Percentiles rank a stretch among this genome's conserved stretches.
Evolutionary conservation across 53 echinoderm and acorn worm species (phyloP).

Genomic region (Henricia sp.): DNA sequence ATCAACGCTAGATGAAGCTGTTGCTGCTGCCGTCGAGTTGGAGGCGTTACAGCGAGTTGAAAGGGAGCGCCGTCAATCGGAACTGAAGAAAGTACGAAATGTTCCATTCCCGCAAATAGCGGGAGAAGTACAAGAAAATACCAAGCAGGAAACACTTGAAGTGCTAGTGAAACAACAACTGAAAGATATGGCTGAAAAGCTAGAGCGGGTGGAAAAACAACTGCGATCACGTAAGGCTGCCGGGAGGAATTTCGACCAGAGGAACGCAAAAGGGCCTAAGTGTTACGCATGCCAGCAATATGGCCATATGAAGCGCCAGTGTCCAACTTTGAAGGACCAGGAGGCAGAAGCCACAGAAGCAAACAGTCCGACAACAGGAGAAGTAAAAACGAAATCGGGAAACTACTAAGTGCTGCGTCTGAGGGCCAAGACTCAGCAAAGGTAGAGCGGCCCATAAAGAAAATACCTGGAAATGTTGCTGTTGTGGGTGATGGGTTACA

Average conservation of each 20-base stretch:
- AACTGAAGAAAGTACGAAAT: background rate
- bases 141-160: background rate
- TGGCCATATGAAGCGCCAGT: slow-evolving; percentile 52
- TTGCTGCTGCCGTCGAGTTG: slow-evolving; percentile 41
- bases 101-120: background rate
- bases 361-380: background rate
- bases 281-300: slow-evolving; percentile 53
- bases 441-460: background rate
- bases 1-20: slow-evolving; percentile 29
- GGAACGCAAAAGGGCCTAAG: background rate
- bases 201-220: background rate
- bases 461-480: slow-evolving; percentile 10
- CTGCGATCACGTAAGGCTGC: background rate
- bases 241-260: background rate
- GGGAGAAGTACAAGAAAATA: background rate
- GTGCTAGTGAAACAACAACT: background rate
- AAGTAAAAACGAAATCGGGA: slow-evolving; percentile 18
- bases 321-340: background rate
- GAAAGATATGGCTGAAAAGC: slow-evolving; percentile 8
- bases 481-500: slow-evolving; percentile 25
- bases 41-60: slow-evolving; percentile 29
- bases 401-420: slow-evolving; percentile 43
- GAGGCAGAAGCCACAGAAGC: background rate
- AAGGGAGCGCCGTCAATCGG: background rate
- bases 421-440: slow-evolving; percentile 44